phyloP scores from a whole-genome alignment of 2,113 vertebrate genomes.

The Brachyhypopomus gauderio region DNA sequence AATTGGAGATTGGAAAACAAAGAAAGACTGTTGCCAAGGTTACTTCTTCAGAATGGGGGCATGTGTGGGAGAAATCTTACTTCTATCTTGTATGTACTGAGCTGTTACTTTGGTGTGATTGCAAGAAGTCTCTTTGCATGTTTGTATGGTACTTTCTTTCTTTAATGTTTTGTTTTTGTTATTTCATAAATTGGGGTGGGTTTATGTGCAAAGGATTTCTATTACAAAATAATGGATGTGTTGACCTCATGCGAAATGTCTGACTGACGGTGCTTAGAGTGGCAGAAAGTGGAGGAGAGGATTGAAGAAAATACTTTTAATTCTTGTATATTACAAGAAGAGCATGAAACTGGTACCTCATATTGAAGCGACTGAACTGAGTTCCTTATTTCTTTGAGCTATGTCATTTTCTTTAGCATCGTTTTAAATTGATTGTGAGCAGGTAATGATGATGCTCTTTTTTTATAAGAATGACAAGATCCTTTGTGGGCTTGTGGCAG shows the following conservation, averaged over 20 bases:
- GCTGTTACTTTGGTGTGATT: constrained; percentile 8
- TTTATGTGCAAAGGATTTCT: constrained; percentile 1
- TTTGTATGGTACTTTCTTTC: background rate
- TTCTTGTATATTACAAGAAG: constrained; percentile 58
- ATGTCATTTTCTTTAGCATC: background rate
- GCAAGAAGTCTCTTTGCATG: constrained; percentile 4
- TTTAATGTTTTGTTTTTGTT: constrained; percentile 4
- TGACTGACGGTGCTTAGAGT: constrained; percentile 17
- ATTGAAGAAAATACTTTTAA: constrained; percentile 40
- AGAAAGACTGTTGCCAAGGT: constrained; percentile 31
- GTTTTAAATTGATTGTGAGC: background rate
- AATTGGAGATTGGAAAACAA: constrained; percentile 50
- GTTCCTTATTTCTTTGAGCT: constrained; percentile 12
- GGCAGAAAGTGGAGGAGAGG: constrained; percentile 4
- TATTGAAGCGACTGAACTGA: constrained; percentile 52
- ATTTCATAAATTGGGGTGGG: constrained; percentile 19
- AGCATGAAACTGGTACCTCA: constrained; percentile 48
- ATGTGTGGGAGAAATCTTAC: background rate
- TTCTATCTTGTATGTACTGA: constrained; percentile 13
- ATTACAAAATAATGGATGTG: background rate
- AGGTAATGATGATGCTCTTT: constrained; percentile 12
- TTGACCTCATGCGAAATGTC: constrained; percentile 18
- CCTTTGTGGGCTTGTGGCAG: background rate
- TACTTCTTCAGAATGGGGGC: constrained; percentile 8
- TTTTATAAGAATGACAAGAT: background rate